A percentile compares a stretch with the other conserved stretches of the same genome.
These are phyloP conservation scores for Hormiphora californensis DNA, from an alignment of 37 sponge, comb jelly and placozoan genomes.

Conservation along the genomic window DNA sequence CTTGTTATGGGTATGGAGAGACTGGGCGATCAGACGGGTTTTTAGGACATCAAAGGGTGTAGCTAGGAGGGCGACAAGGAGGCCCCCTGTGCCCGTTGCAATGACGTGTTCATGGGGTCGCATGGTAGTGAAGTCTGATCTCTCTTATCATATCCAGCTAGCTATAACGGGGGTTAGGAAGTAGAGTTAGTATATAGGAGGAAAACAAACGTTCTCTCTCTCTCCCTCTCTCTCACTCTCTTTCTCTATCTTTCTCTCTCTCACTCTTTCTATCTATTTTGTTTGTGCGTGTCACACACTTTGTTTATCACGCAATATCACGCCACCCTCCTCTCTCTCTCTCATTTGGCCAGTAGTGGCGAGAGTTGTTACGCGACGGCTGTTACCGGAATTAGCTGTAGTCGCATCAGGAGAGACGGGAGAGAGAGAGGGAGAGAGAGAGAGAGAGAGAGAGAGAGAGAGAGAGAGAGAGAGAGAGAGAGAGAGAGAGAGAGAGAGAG, in stretches of 20 bases:
- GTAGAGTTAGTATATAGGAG: no score
- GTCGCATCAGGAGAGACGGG: background rate
- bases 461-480: background rate
- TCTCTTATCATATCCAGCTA: no score
- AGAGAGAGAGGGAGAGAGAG: background rate
- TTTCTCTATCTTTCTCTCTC: no score
- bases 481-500: background rate
- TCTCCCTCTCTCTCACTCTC: no score
- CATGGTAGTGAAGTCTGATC: no score
- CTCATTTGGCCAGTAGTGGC: no score
- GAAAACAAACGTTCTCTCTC: no score
- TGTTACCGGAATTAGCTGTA: background rate
- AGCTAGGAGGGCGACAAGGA: constrained; percentile 35
- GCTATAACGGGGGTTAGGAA: no score
- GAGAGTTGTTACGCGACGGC: no score
- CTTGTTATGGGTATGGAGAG: constrained; percentile 22
- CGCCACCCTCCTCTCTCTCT: background rate
- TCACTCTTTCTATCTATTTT: no score
- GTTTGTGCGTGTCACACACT: no score
- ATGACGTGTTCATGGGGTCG: background rate
- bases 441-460: background rate
- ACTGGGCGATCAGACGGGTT: constrained; percentile 21
- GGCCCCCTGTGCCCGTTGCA: background rate
- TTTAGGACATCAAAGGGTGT: constrained; percentile 49
- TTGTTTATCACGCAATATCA: background rate